These are phyloP conservation scores for Esox niger DNA, from an alignment of 2,113 vertebrate genomes.

Conservation along the genomic window DNA sequence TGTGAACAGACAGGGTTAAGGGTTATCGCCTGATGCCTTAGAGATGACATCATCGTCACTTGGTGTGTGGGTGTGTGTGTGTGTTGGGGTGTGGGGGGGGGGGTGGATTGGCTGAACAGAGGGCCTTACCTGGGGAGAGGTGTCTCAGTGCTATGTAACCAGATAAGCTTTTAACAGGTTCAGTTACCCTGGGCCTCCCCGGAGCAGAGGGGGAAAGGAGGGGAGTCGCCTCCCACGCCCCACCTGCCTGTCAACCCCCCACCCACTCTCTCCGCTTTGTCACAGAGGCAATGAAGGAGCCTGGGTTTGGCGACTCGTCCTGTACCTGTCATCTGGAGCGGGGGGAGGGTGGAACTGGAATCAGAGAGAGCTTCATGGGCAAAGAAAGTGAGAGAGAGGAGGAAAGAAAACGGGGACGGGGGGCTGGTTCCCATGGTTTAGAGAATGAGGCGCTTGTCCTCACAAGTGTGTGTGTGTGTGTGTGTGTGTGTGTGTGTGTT, in stretches of 20 bases:
- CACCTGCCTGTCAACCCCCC: constrained; percentile 1
- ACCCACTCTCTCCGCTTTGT: not conserved
- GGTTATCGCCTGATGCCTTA: constrained; percentile 1
- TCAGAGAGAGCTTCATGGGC: too few relatives aligned
- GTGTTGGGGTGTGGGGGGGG: too few relatives aligned
- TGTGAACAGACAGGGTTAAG: not conserved
- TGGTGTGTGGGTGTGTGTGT: too few relatives aligned
- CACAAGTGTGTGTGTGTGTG: constrained; percentile 33
- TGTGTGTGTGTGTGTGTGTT: constrained; percentile 39
- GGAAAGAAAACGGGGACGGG: constrained; percentile 4
- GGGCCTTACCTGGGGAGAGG: constrained; percentile 72
- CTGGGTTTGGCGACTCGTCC: constrained; percentile 60
- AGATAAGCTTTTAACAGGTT: constrained; percentile 77
- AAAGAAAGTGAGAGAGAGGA: not conserved
- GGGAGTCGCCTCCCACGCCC: not conserved
- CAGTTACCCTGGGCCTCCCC: constrained; percentile 63
- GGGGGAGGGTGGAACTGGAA: too few relatives aligned
- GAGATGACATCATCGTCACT: constrained; percentile 56
- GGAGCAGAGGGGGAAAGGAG: not conserved
- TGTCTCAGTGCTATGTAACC: constrained; percentile 62
- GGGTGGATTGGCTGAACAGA: constrained; percentile 54
- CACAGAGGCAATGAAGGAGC: constrained; percentile 37
- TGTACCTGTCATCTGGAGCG: constrained; percentile 70
- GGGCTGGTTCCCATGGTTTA: constrained; percentile 65
- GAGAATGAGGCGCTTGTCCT: constrained; percentile 71